A percentile compares a stretch with the other conserved stretches of the same genome.
phyloP scores from a whole-genome alignment of 2,797 vertebrate species.

The Menidia menidia region DNA sequence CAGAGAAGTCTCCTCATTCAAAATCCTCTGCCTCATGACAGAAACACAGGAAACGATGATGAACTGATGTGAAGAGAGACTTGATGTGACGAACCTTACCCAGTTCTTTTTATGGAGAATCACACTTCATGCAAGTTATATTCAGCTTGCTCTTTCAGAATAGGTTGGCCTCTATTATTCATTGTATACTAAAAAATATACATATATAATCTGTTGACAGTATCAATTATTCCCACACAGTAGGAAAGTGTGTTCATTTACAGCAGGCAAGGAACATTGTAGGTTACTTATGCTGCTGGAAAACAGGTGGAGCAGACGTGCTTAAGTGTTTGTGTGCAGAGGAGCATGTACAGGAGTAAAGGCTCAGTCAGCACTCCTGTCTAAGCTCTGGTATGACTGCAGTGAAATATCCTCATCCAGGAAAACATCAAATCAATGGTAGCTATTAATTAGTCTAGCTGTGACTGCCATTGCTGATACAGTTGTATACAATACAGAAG shows the following conservation, averaged over 20 bases:
- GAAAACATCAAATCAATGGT: conserved; percentile 73
- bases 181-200: conserved; percentile 7
- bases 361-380: conserved; percentile 63
- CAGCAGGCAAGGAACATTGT: conserved; percentile 1
- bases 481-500: conserved; percentile 47
- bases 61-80: conserved; percentile 39
- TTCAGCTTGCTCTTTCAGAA: not conserved
- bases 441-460: conserved; percentile 72
- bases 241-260: conserved; percentile 15
- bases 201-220: not conserved
- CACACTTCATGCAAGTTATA: conserved; percentile 35
- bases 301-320: conserved; percentile 15
- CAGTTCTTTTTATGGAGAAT: conserved; percentile 35
- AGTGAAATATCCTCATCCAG: conserved; percentile 59
- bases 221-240: conserved; percentile 1
- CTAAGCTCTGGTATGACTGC: conserved; percentile 31
- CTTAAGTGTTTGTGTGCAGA: conserved; percentile 1
- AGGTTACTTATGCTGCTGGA: conserved; percentile 14
- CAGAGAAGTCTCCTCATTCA: conserved; percentile 52
- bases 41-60: conserved; percentile 56
- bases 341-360: conserved; percentile 27
- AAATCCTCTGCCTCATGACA: conserved; percentile 41
- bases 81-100: conserved; percentile 13
- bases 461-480: conserved; percentile 53
- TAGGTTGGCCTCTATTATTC: not conserved